Evolutionary conservation across 2,888 invertebrate genomes (phyloP).

Genomic region (Drosophila greeni): DNA sequence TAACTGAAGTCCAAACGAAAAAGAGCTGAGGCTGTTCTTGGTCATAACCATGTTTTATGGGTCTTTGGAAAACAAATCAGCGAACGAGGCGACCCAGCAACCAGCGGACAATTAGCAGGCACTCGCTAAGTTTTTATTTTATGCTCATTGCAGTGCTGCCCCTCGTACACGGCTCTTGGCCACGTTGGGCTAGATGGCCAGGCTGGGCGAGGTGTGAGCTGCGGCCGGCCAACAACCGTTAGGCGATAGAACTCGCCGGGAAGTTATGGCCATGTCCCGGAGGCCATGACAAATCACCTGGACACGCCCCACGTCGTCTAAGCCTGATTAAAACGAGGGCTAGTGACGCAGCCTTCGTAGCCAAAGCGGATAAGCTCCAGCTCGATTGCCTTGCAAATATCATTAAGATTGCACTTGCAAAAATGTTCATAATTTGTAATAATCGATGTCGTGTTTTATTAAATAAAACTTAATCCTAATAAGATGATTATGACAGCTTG

Average conservation of each 20-base stretch:
- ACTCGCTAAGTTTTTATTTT: constrained; percentile 49
- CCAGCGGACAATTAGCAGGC: constrained; percentile 57
- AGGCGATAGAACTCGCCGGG: constrained; percentile 33
- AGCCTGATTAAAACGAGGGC: constrained; percentile 36
- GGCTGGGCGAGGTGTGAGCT: constrained; percentile 48
- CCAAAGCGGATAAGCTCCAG: constrained; percentile 32
- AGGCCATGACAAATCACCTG: constrained; percentile 30
- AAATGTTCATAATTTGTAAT: constrained; percentile 4
- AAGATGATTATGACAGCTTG: neutral
- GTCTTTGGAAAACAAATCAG: constrained; percentile 39
- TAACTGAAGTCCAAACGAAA: constrained; percentile 8
- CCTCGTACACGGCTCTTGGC: constrained; percentile 6
- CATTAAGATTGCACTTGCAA: constrained; percentile 16
- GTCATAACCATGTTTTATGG: constrained; percentile 45
- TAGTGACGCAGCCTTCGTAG: constrained; percentile 33
- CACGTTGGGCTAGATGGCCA: constrained; percentile 19
- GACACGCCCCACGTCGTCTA: constrained; percentile 42
- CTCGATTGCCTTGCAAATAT: constrained; percentile 40
- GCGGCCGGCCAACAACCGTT: constrained; percentile 50
- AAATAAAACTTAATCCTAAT: neutral
- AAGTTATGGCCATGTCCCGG: constrained; percentile 31
- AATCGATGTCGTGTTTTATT: neutral
- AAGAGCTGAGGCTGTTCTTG: constrained; percentile 23
- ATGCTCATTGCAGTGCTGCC: constrained; percentile 19
- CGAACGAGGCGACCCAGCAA: constrained; percentile 37